phyloP scores from a whole-genome alignment of 2,113 vertebrate genomes.

The Excalfactoria chinensis region DNA sequence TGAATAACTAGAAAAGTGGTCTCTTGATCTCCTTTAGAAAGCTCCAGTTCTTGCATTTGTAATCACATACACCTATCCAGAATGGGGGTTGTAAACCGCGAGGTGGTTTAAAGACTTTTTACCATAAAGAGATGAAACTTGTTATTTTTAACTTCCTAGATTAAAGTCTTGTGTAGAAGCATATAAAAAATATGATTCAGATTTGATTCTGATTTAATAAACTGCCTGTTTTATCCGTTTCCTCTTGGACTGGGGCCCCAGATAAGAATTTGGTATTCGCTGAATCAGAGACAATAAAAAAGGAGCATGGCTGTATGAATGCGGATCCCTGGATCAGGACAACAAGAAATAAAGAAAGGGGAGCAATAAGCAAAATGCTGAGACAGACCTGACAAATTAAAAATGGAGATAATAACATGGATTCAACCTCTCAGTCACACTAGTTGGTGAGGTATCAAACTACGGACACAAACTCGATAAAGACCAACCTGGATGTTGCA shows the following conservation, averaged over 20 bases:
- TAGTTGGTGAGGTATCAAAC: no score
- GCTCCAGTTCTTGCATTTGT: background rate
- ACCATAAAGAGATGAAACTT: background rate
- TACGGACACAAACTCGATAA: background rate
- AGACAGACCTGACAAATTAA: background rate
- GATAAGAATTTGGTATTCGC: background rate
- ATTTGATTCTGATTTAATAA: background rate
- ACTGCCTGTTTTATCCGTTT: background rate
- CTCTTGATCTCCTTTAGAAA: background rate
- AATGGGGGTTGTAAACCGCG: no score
- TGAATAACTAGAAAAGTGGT: background rate
- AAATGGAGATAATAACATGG: background rate
- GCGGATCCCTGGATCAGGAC: background rate
- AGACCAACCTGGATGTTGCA: background rate
- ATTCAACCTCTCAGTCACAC: background rate
- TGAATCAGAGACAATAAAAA: background rate
- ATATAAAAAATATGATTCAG: background rate
- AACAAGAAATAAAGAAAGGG: background rate
- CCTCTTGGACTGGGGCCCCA: background rate
- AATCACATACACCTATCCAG: background rate
- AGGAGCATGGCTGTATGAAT: background rate
- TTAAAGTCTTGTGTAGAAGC: background rate
- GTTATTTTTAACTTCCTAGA: background rate
- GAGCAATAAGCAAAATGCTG: background rate
- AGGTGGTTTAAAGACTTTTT: background rate